Evolutionary conservation across 2,113 vertebrate genomes (phyloP).

Genomic region (Lophotis ruficrista): DNA sequence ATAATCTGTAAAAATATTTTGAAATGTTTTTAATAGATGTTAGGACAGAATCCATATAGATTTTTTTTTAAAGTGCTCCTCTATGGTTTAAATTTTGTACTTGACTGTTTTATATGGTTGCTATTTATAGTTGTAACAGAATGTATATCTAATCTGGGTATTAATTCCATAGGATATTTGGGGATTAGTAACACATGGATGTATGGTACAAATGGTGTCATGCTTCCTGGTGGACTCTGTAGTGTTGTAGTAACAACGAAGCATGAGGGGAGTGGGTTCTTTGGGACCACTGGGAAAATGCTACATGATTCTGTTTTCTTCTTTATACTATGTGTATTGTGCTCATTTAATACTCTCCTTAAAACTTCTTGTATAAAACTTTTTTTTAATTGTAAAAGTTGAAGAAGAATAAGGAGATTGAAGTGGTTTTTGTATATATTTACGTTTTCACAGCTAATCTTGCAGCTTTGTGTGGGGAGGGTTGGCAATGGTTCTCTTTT

Average conservation of each 20-base stretch:
- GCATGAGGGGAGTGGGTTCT: not conserved
- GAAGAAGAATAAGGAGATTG: not conserved
- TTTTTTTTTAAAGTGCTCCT: not conserved
- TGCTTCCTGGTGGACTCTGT: not conserved
- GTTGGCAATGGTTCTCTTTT: not conserved
- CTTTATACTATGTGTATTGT: not conserved
- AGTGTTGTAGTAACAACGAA: rapidly evolving
- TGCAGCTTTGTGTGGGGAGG: not conserved
- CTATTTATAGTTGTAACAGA: not conserved
- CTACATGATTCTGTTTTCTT: not conserved
- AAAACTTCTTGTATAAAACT: not conserved
- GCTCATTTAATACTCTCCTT: not conserved
- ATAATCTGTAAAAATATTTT: not conserved
- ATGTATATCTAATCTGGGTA: not conserved
- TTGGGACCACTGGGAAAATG: not conserved
- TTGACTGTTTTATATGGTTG: not conserved
- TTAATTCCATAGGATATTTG: not conserved
- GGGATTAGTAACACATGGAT: not conserved
- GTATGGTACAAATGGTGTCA: not conserved
- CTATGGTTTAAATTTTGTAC: not conserved
- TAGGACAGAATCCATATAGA: not conserved
- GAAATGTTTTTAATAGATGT: not conserved
- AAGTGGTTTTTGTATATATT: not conserved
- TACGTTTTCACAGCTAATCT: not conserved
- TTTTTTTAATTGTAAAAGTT: not conserved